phyloP scores from a whole-genome alignment of 2,113 vertebrate genomes.

The Tamias sibiricus region DNA sequence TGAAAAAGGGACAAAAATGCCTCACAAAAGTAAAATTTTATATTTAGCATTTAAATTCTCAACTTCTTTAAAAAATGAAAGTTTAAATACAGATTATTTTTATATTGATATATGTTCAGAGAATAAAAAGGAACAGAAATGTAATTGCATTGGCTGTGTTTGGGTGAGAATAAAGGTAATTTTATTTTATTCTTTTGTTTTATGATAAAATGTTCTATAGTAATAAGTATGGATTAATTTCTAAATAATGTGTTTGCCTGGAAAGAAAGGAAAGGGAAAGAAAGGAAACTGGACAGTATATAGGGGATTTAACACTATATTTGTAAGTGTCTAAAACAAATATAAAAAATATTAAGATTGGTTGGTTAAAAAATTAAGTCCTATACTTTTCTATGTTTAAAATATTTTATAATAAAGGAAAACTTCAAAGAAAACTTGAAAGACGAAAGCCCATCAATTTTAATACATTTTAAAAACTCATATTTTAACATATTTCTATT shows the following conservation, averaged over 20 bases:
- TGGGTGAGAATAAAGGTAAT: not conserved
- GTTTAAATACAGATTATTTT: not conserved
- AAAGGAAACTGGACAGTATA: not conserved
- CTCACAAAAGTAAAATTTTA: not conserved
- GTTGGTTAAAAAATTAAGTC: not conserved
- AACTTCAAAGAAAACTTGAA: not conserved
- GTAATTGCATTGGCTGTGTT: not conserved
- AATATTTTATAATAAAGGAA: not conserved
- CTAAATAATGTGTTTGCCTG: constrained; percentile 24
- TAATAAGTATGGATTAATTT: not conserved
- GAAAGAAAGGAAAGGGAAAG: not conserved
- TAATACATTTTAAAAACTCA: not conserved
- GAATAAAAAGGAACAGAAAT: not conserved
- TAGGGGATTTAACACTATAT: not conserved
- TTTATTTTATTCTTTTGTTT: not conserved
- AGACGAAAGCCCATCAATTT: not conserved
- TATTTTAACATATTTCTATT: constrained; percentile 25
- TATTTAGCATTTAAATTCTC: not conserved
- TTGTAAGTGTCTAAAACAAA: not conserved
- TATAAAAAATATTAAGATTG: constrained; percentile 24
- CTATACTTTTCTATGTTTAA: not conserved
- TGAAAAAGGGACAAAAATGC: not conserved
- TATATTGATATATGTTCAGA: not conserved
- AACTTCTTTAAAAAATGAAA: not conserved
- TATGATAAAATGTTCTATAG: constrained; percentile 3